Percentiles rank a stretch among this genome's conserved stretches.
Evolutionary conservation across 2,113 vertebrate species (phyloP).

Genomic region (Bambusicola thoracicus): DNA sequence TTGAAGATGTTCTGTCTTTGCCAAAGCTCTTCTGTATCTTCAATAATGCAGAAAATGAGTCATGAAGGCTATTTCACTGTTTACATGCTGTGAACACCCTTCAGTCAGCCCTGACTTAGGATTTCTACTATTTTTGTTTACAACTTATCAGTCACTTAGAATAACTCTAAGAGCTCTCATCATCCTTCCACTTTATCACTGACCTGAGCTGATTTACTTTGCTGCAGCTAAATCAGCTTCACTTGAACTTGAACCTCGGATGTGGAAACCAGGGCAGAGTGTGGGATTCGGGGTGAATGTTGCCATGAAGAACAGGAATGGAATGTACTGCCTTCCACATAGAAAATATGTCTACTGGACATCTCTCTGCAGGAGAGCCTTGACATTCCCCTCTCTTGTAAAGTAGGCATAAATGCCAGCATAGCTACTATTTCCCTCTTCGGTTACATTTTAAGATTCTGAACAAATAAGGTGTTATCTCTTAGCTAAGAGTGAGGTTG

Average conservation of each 20-base stretch:
- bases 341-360: not conserved
- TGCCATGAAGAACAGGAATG: not conserved
- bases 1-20: not conserved
- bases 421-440: not conserved
- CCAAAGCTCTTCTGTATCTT: too few relatives aligned
- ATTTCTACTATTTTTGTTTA: not conserved
- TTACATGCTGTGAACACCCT: not conserved
- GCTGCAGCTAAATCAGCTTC: not conserved
- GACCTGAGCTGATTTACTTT: rapidly evolving
- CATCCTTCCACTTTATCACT: not conserved
- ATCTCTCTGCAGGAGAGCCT: not conserved
- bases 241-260: not conserved
- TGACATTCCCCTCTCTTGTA: not conserved
- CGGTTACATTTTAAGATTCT: too few relatives aligned
- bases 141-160: not conserved
- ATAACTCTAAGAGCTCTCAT: not conserved
- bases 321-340: rapidly evolving
- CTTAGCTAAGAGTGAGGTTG: not conserved
- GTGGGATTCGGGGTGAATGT: not conserved
- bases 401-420: not conserved
- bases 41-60: not conserved
- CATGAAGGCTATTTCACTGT: not conserved
- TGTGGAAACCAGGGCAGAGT: not conserved
- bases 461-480: not conserved
- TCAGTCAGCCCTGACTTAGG: not conserved